phyloP scores from a whole-genome alignment of 2,113 vertebrate genomes.

The Noctilio leporinus region DNA sequence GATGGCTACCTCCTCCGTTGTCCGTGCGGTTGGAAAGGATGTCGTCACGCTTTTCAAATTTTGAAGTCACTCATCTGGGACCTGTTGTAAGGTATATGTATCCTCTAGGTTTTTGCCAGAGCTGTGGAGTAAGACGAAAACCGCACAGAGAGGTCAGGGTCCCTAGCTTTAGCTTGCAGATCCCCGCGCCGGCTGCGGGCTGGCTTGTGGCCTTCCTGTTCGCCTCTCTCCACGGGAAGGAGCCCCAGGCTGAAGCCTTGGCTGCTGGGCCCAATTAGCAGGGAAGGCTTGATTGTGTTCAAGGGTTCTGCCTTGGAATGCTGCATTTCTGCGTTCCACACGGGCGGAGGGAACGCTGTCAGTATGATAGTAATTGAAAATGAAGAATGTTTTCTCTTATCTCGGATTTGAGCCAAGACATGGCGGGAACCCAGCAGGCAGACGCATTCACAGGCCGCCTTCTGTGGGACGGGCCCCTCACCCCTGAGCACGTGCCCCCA shows the following conservation, averaged over 20 bases:
- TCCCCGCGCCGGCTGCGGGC: fast-evolving
- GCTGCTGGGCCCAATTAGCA: background rate
- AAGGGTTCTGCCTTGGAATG: background rate
- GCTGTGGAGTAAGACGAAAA: background rate
- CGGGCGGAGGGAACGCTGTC: background rate
- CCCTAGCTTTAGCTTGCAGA: background rate
- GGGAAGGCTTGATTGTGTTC: fast-evolving
- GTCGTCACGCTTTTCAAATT: background rate
- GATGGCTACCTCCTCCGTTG: background rate
- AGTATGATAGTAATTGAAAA: background rate
- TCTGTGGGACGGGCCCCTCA: background rate
- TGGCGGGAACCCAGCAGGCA: background rate
- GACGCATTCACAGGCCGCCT: fast-evolving
- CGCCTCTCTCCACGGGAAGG: background rate
- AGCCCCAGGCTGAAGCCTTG: fast-evolving
- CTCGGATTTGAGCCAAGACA: background rate
- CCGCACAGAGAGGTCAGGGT: fast-evolving
- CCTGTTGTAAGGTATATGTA: background rate
- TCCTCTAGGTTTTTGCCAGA: background rate
- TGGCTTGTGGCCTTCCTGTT: fast-evolving
- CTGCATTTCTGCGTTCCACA: background rate
- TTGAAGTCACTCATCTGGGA: fast-evolving
- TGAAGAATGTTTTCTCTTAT: background rate
- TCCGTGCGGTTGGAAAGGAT: background rate
- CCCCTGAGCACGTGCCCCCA: fast-evolving